Evolutionary conservation across 2,113 vertebrate genomes (phyloP).

Genomic region (Scytalopus superciliaris): DNA sequence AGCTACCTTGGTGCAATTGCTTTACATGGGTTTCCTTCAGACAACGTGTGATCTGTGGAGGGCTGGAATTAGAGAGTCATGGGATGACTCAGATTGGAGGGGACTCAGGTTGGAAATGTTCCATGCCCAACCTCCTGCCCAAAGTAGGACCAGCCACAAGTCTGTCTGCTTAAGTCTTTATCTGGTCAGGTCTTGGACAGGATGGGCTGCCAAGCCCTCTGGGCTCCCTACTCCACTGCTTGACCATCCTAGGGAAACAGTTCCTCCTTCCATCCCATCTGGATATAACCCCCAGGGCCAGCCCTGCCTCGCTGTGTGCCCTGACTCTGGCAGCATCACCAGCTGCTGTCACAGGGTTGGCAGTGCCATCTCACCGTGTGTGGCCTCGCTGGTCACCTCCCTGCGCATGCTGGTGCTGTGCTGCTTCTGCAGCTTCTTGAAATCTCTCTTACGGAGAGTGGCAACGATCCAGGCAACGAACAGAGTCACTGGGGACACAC

Average conservation of each 20-base stretch:
- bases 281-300: background rate
- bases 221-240: background rate
- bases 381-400: constrained; percentile 60
- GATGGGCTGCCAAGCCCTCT: background rate
- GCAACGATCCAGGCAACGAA: constrained; percentile 85
- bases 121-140: background rate
- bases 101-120: background rate
- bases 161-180: background rate
- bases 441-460: constrained; percentile 75
- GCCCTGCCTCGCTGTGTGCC: background rate
- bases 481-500: constrained; percentile 78
- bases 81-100: background rate
- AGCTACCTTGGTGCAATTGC: background rate
- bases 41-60: background rate
- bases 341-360: fast-evolving
- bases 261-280: background rate
- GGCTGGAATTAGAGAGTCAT: background rate
- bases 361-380: constrained; percentile 72
- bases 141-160: background rate
- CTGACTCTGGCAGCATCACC: background rate
- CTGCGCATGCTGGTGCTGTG: constrained; percentile 38
- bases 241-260: background rate
- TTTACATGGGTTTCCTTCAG: background rate
- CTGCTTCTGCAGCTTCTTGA: constrained; percentile 82
- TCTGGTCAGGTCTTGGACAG: background rate